Conservation (phyloP, 2,113 vertebrate genomes). For the Neoarius graeffei region DNA sequence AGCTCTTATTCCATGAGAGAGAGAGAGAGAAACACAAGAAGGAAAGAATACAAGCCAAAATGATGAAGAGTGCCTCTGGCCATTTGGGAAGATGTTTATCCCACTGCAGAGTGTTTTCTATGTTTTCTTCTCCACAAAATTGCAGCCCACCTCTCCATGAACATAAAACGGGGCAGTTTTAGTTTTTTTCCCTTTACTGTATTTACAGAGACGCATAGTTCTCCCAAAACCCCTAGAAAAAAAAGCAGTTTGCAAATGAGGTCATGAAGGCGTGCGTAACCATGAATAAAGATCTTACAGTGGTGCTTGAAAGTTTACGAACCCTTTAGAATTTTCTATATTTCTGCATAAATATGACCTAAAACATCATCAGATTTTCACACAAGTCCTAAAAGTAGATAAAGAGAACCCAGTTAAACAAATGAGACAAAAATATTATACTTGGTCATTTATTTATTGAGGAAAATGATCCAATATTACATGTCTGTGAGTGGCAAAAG, state of each 20-base stretch:
- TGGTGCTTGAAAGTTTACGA: too few species aligned
- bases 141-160: neutral
- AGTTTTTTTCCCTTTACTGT: neutral
- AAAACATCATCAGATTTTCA: too few species aligned
- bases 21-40: neutral
- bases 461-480: too few species aligned
- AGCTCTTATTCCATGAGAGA: neutral
- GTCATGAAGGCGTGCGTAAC: neutral
- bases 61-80: conserved; percentile 9
- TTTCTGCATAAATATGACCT: too few species aligned
- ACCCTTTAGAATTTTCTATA: too few species aligned
- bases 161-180: neutral
- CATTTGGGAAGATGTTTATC: neutral
- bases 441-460: too few species aligned
- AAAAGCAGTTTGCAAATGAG: neutral
- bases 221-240: neutral
- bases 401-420: too few species aligned
- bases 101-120: neutral
- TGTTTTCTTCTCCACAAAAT: neutral
- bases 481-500: too few species aligned
- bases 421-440: too few species aligned
- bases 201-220: neutral
- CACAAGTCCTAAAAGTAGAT: too few species aligned
- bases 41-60: neutral
- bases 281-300: neutral